Evolutionary conservation across 2,797 vertebrate species (phyloP).

Genomic region (Squalus acanthias): DNA sequence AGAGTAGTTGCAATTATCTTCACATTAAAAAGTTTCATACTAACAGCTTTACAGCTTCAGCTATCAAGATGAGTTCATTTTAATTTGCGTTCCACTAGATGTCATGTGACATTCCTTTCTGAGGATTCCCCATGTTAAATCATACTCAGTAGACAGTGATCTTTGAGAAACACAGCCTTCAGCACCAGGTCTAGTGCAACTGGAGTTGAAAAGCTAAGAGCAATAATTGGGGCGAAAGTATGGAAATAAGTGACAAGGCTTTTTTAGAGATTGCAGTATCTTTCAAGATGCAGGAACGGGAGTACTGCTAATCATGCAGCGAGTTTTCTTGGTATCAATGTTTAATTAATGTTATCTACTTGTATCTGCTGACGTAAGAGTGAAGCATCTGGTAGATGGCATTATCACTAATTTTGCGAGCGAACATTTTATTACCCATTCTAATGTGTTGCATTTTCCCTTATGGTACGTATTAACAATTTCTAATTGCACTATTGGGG

Average conservation of each 20-base stretch:
- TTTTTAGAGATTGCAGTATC: background rate
- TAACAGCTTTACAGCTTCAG: background rate
- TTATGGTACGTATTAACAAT: background rate
- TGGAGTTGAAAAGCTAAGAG: background rate
- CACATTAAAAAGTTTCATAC: slow-evolving; percentile 2
- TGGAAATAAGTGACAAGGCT: background rate
- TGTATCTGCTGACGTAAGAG: background rate
- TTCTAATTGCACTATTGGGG: background rate
- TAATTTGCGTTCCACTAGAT: background rate
- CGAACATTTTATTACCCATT: slow-evolving; percentile 7
- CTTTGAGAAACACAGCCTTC: background rate
- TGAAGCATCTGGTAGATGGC: background rate
- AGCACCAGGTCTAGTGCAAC: background rate
- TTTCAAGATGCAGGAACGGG: background rate
- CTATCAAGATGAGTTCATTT: background rate
- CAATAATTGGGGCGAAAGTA: background rate
- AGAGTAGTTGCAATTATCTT: background rate
- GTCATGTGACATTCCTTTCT: background rate
- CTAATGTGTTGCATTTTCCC: background rate
- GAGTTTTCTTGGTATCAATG: background rate
- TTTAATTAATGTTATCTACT: background rate
- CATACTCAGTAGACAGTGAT: background rate
- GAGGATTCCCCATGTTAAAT: background rate
- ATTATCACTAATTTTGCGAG: background rate
- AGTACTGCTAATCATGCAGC: background rate